These are phyloP conservation scores for Dolichallabes microphthalmus DNA, from an alignment of 2,113 vertebrate species.

Conservation along the genomic window DNA sequence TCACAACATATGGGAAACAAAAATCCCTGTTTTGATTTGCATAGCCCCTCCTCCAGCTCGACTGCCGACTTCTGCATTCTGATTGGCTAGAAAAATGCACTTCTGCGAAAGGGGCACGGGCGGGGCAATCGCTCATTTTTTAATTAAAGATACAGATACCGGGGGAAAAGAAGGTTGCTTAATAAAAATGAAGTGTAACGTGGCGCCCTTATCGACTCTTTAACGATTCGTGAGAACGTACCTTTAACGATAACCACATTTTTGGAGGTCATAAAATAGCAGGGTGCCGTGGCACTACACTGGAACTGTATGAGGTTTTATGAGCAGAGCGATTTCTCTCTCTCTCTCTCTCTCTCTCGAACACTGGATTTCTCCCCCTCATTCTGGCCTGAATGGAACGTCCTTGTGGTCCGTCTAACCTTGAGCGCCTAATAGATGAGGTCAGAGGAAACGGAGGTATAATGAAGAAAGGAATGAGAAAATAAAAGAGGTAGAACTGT, in stretches of 20 bases:
- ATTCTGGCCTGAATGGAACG: conserved; percentile 55
- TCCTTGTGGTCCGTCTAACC: conserved; percentile 65
- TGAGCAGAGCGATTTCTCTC: background rate
- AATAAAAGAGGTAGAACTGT: conserved; percentile 60
- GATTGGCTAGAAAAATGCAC: too few species aligned
- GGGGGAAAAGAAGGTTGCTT: too few species aligned
- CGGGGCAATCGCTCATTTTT: too few species aligned
- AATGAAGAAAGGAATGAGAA: conserved; percentile 56
- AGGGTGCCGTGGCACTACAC: background rate
- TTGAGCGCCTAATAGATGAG: conserved; percentile 65
- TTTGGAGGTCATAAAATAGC: background rate
- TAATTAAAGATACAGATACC: too few species aligned
- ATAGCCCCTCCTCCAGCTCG: too few species aligned
- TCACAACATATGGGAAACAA: too few species aligned
- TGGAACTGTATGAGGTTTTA: background rate
- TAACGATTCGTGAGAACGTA: background rate
- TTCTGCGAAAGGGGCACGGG: too few species aligned
- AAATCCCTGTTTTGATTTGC: too few species aligned
- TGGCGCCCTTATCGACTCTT: background rate
- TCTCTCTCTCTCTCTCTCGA: background rate
- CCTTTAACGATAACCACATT: background rate
- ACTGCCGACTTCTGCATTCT: too few species aligned
- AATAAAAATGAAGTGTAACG: too few species aligned
- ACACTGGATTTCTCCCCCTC: background rate
- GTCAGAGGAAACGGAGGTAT: conserved; percentile 58